These are phyloP conservation scores for Crocuta crocuta DNA, from an alignment of 2,113 vertebrate species.

Conservation along the genomic window DNA sequence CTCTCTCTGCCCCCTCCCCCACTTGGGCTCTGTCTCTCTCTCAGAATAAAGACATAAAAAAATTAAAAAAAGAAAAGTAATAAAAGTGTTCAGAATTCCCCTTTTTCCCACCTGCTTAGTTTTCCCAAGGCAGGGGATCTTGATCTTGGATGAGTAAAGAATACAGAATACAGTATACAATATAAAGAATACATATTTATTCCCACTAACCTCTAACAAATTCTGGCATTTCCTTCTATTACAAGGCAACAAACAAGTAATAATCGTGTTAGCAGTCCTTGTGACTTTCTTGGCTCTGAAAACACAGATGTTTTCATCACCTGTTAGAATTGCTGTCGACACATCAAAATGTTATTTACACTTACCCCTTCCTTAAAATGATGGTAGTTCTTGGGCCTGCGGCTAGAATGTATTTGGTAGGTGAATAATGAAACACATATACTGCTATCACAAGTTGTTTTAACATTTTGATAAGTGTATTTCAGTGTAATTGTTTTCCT, in stretches of 20 bases:
- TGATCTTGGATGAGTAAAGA: background rate
- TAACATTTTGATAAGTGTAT: background rate
- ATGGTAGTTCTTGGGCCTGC: background rate
- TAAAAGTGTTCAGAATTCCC: background rate
- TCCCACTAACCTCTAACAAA: conserved; percentile 37
- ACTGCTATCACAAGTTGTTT: background rate
- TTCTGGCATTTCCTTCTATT: background rate
- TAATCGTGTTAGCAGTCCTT: background rate
- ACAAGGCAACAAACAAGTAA: background rate
- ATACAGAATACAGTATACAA: background rate
- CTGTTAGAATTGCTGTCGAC: background rate
- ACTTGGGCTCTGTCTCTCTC: no score
- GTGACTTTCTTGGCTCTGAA: background rate
- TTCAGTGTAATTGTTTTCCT: background rate
- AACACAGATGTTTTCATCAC: background rate
- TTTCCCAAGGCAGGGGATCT: background rate
- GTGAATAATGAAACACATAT: background rate
- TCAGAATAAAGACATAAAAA: no score
- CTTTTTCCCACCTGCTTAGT: background rate
- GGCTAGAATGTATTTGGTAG: background rate
- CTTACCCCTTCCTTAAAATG: background rate
- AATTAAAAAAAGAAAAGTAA: background rate
- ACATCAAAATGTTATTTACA: background rate
- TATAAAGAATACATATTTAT: background rate
- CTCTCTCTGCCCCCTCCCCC: no score